Percentiles rank a stretch among this genome's conserved stretches.
These are phyloP conservation scores for Phalacrocorax aristotelis DNA, from an alignment of 2,113 vertebrate genomes.

Conservation along the genomic window DNA sequence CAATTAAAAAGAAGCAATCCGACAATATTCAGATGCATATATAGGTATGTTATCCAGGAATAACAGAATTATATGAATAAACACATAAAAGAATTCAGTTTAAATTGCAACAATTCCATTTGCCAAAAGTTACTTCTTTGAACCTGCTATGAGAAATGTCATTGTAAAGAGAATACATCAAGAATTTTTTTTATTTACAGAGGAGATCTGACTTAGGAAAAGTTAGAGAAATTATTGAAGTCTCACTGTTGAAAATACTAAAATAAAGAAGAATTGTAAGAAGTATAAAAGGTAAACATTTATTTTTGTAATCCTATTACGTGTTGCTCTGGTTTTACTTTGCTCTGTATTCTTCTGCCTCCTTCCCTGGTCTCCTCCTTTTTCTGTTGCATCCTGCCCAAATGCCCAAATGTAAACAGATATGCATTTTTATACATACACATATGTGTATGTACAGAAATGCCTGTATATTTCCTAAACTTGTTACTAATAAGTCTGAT, in stretches of 20 bases:
- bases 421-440: rapidly evolving
- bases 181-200: neutral
- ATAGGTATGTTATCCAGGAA: neutral
- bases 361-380: neutral
- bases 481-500: neutral
- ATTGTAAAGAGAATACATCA: neutral
- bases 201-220: neutral
- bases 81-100: neutral
- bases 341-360: neutral
- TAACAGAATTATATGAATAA: neutral
- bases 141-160: neutral
- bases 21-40: neutral
- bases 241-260: neutral
- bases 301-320: neutral
- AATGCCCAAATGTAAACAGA: neutral
- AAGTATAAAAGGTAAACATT: neutral
- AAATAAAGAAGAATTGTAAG: neutral
- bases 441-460: rapidly evolving
- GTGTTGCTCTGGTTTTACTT: neutral
- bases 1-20: neutral
- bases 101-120: neutral
- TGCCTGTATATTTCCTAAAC: neutral
- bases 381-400: neutral
- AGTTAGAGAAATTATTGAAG: neutral
- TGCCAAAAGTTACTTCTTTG: neutral